Conservation (phyloP, 1,140 invertebrate genomes). For the Parasteatoda tepidariorum region DNA sequence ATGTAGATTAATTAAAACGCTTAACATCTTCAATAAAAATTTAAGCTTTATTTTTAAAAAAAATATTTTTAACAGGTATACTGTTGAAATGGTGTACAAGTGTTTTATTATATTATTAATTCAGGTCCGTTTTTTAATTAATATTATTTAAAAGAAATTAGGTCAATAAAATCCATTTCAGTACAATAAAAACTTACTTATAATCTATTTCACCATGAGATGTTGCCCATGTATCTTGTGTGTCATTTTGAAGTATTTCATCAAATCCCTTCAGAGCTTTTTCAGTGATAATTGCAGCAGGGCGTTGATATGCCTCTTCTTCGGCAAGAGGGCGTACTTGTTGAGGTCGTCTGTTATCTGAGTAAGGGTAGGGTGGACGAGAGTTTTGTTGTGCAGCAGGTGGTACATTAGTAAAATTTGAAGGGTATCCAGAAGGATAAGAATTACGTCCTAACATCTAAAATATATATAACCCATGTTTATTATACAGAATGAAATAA, state of each 20-base stretch:
- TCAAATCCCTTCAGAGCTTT: conserved; percentile 92
- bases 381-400: conserved; percentile 46
- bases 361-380: conserved; percentile 67
- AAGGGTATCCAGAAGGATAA: conserved; percentile 65
- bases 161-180: too few species aligned
- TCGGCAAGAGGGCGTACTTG: conserved; percentile 62
- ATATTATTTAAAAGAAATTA: too few species aligned
- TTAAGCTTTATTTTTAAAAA: too few species aligned
- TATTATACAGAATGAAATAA: background rate
- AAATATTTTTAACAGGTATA: too few species aligned
- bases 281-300: conserved; percentile 85
- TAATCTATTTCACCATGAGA: conserved; percentile 94
- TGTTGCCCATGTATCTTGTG: conserved; percentile 84
- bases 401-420: conserved; percentile 55
- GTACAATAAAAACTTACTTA: too few species aligned
- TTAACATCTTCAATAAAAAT: too few species aligned
- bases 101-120: too few species aligned
- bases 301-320: conserved; percentile 74
- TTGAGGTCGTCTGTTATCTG: conserved; percentile 63
- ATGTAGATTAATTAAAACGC: too few species aligned
- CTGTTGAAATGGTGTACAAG: too few species aligned
- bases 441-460: conserved; percentile 51
- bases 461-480: background rate
- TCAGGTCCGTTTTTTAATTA: too few species aligned
- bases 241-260: conserved; percentile 80